Conservation (phyloP, 2,888 invertebrate genomes). For the Noctua fimbriata region DNA sequence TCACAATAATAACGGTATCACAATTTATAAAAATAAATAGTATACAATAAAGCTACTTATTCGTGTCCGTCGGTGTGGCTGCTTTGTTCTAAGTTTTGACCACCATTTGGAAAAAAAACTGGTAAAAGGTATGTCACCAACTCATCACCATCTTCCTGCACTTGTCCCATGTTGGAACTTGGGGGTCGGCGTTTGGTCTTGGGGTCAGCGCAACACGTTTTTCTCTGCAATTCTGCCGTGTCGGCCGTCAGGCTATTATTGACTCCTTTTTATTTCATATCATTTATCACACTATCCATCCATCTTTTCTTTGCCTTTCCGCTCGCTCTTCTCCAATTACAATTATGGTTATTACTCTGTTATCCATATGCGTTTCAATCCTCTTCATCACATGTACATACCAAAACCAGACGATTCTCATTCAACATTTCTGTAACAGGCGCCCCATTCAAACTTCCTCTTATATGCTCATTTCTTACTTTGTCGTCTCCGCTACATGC, state of each 20-base stretch:
- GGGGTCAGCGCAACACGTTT: neutral
- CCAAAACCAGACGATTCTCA: neutral
- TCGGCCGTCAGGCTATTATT: neutral
- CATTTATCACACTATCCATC: neutral
- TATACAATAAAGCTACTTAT: neutral
- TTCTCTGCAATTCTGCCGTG: neutral
- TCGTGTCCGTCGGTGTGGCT: neutral
- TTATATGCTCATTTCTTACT: no score
- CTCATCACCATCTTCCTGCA: neutral
- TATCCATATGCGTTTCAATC: neutral
- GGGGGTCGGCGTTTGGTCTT: neutral
- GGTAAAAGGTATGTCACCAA: neutral
- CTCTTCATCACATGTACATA: neutral
- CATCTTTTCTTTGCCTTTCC: no score
- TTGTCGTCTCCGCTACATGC: neutral
- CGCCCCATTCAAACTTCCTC: neutral
- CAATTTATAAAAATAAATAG: neutral
- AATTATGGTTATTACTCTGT: neutral
- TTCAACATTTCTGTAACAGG: neutral
- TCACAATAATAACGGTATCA: slow-evolving; percentile 25
- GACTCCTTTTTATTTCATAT: neutral
- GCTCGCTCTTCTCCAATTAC: neutral
- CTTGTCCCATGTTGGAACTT: neutral
- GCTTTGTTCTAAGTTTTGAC: neutral
- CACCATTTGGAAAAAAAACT: neutral